These are phyloP conservation scores for Spheniscus humboldti DNA, from an alignment of 2,797 vertebrate genomes.

Conservation along the genomic window DNA sequence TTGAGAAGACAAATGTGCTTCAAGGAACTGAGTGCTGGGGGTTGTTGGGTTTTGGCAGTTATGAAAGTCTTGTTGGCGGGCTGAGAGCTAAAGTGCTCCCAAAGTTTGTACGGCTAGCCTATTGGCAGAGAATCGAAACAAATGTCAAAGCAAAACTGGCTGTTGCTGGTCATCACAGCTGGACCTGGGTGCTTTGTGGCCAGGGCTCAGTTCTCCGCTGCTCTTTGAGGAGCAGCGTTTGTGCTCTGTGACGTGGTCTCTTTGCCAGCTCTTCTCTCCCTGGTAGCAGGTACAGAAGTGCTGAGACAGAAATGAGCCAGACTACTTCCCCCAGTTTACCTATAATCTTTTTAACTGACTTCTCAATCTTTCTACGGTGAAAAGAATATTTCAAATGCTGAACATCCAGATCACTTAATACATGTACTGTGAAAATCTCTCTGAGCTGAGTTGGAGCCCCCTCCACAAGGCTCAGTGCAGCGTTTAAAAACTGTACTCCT, in stretches of 20 bases:
- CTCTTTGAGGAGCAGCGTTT: neutral
- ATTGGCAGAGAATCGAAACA: neutral
- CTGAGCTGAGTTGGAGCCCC: neutral
- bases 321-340: neutral
- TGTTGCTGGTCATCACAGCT: neutral
- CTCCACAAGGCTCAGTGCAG: neutral
- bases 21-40: neutral
- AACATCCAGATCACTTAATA: neutral
- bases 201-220: neutral
- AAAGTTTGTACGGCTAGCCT: neutral
- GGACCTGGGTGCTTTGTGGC: neutral
- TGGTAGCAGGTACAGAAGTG: neutral
- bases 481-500: neutral
- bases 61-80: neutral
- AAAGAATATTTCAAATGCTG: neutral
- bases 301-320: neutral
- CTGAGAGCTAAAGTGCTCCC: neutral
- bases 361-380: neutral
- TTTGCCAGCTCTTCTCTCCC: neutral
- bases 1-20: neutral
- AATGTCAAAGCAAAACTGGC: neutral
- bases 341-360: neutral
- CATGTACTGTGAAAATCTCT: neutral
- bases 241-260: accelerated
- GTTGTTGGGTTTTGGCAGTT: neutral